Evolutionary conservation across 2,888 invertebrate genomes (phyloP), one percentile per base, ranked within the genome.

Genomic region (Dryocosmus kuriphilus): DNA sequence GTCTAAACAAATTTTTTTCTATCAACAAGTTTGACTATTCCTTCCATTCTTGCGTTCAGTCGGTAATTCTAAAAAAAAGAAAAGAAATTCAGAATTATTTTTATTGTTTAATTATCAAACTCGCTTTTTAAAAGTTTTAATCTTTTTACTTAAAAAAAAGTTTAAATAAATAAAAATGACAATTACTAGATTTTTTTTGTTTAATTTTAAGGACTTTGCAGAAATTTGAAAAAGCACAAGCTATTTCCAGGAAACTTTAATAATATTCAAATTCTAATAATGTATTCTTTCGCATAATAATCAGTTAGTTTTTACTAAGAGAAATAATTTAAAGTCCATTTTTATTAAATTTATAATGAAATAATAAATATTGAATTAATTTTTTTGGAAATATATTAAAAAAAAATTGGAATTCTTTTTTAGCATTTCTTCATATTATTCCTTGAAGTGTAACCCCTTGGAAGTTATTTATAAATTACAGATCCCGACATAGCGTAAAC

Each of bases 1-100:
- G 32, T 51, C 51, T 71, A 78, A 80, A 78, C 74, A 74, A 78
- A 80, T 78, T 71, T 71, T n/a, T 76, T 51, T 32, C 80, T 76
- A 78, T 30, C 35, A 57, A 60, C 67, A 32, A 63, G 41, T 35
- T 63, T 74, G 19, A 22, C 57, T 62, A 74, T 27, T 22, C 55
- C 30, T n/a, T 41, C 22, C n/a, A 65, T 55, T 81, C 79, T 81
- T 77, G 81, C 62, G 60, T 76, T 62, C 51, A 71, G 51, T 71
- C 71, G 27, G 30, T 51, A 51, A 30, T 30, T 27, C 71, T 71
- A n/a, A 22, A 71, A 71, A 27, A 71, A n/a, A n/a, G n/a, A n/a
- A 27, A 60, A 55, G 4, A 30, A 71, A 71, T 32, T 2, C n/a
- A 30, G 0, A 27, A 46, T 71, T 71, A 46, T 71, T 46, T 30